phyloP scores from a whole-genome alignment of 1,140 invertebrate species.

The Psilanteris sp. region DNA sequence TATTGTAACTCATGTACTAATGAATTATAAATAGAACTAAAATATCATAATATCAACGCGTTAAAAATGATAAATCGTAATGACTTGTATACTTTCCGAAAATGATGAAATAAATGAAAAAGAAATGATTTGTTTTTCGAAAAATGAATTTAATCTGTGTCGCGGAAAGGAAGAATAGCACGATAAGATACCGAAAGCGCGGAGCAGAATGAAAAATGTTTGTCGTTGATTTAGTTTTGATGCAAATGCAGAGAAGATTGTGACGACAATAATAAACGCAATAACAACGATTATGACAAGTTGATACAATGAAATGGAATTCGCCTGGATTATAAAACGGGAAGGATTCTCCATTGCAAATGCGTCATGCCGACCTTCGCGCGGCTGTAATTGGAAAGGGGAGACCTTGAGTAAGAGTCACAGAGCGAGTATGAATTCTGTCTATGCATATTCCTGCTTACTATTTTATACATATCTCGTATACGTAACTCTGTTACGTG shows the following conservation, averaged over 20 bases:
- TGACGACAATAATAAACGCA: slow-evolving; percentile 50
- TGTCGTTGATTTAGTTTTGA: slow-evolving; percentile 39
- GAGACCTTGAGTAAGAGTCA: slow-evolving; percentile 77
- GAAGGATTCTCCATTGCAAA: slow-evolving; percentile 61
- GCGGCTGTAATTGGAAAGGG: slow-evolving; percentile 73
- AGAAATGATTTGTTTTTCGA: too few relatives aligned
- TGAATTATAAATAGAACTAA: too few relatives aligned
- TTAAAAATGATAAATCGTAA: too few relatives aligned
- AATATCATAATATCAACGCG: too few relatives aligned
- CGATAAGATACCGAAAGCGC: slow-evolving; percentile 4
- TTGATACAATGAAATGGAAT: slow-evolving; percentile 64
- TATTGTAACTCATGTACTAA: too few relatives aligned
- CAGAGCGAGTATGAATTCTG: slow-evolving; percentile 68
- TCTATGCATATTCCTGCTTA: slow-evolving; percentile 62
- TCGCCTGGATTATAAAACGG: slow-evolving; percentile 62
- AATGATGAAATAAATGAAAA: too few relatives aligned
- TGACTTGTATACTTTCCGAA: too few relatives aligned
- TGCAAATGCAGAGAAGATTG: slow-evolving; percentile 41
- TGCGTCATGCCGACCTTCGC: slow-evolving; percentile 70
- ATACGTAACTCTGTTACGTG: slow-evolving; percentile 68
- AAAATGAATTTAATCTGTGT: too few relatives aligned
- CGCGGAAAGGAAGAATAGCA: too few relatives aligned
- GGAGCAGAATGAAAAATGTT: slow-evolving; percentile 8
- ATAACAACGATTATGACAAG: slow-evolving; percentile 62
- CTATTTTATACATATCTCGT: slow-evolving; percentile 63